A percentile compares a stretch with the other conserved stretches of the same genome.
Conservation (phyloP, 2,113 vertebrate species). For the Lepus timidus region DNA sequence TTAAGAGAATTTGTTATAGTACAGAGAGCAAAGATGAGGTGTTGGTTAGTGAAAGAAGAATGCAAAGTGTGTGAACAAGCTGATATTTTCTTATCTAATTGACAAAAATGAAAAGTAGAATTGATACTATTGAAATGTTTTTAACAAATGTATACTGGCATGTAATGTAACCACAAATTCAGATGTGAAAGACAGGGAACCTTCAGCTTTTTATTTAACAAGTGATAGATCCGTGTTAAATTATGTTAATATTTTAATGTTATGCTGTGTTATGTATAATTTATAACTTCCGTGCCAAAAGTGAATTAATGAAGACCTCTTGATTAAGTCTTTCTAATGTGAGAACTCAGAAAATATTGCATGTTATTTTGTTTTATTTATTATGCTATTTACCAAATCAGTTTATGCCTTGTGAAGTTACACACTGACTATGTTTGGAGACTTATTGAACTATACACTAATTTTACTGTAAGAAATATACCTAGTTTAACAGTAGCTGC, state of each 20-base stretch:
- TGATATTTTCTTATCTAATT: not conserved
- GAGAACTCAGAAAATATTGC: conserved; percentile 77
- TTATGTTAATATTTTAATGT: conserved; percentile 85
- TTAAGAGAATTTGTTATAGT: not conserved
- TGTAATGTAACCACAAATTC: conserved; percentile 21
- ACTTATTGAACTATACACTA: conserved; percentile 42
- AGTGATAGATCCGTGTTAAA: conserved; percentile 75
- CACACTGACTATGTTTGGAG: conserved; percentile 53
- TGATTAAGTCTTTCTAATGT: conserved; percentile 81
- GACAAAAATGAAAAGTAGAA: conserved; percentile 38
- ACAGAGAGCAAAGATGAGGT: not conserved
- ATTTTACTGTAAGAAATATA: not conserved
- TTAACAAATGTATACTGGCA: conserved; percentile 19
- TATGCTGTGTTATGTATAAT: conserved; percentile 83
- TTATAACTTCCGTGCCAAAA: conserved; percentile 82
- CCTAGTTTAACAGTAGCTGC: not conserved
- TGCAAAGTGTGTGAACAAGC: not conserved
- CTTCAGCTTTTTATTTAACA: conserved; percentile 68
- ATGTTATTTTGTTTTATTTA: conserved; percentile 56
- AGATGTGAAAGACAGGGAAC: not conserved
- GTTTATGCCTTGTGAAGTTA: conserved; percentile 61
- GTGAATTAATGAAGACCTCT: conserved; percentile 67
- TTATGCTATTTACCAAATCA: conserved; percentile 77
- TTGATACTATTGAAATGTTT: conserved; percentile 36
- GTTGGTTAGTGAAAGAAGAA: not conserved